Base-by-base conservation (phyloP, 2,888 invertebrate genomes). In the Allolobophora icterica region DNA sequence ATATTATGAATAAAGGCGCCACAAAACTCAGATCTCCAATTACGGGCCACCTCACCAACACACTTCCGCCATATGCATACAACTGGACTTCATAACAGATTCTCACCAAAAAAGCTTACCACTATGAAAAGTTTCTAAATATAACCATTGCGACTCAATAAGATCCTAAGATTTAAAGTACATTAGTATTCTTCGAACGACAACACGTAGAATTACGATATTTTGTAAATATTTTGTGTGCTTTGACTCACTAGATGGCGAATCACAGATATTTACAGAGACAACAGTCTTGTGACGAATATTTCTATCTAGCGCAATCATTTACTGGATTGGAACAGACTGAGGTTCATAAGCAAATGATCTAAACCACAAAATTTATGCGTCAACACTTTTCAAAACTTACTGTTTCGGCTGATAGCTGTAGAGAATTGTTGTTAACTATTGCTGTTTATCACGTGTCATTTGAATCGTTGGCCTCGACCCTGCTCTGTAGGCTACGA, bases 91-190 rank as follows among this genome's bases (percentile, higher is more conserved):
- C 11, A 71, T n/a, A 30, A 71, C 71, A 71, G n/a, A 71, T 71
- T n/a, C 71, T 71, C n/a, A 71, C 71, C 71, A n/a, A 30, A 71
- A n/a, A 17, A 71, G 30, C n/a, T 71, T 71, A n/a, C 24, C 71
- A n/a, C 71, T 71, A 71, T 11, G 71, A n/a, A 17, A 71, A 30
- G 71, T n/a, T 71, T n/a, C 8, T 71, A n/a, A n/a, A n/a, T 71
- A 71, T 71, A n/a, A 71, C 71, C 71, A 71, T 71, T n/a, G 71
- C 71, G n/a, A 71, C 71, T 71, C n/a, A n/a, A 71, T 71, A 71
- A 30, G 30, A 71, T 71, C 30, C 71, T 71, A 71, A n/a, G 71
- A n/a, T n/a, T n/a, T n/a, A 71, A n/a, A 71, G 71, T 71, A 30
- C 4, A 71, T 11, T n/a, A n/a, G 13, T n/a, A 71, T n/a, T n/a